phyloP scores from a whole-genome alignment of 2,113 vertebrate genomes.

The Odocoileus hemionus region DNA sequence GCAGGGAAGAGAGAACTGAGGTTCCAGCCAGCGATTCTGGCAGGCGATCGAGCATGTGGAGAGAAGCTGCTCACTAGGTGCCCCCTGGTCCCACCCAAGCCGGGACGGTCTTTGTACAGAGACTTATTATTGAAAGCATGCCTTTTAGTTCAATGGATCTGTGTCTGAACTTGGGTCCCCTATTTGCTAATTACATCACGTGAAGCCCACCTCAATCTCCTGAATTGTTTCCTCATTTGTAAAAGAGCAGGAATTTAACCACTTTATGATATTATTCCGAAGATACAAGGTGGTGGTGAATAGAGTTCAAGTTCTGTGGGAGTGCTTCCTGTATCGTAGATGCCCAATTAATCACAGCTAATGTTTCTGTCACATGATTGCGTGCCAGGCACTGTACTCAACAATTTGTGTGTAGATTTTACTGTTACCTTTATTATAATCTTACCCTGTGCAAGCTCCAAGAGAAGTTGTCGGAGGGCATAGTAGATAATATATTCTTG shows the following conservation, averaged over 20 bases:
- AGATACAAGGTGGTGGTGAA: background rate
- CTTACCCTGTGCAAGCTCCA: background rate
- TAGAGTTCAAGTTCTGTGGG: background rate
- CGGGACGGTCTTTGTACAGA: fast-evolving
- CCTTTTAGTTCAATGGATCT: background rate
- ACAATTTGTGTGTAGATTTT: background rate
- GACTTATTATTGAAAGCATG: fast-evolving
- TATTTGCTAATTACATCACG: background rate
- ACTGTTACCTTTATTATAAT: background rate
- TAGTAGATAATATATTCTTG: background rate
- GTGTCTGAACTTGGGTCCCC: background rate
- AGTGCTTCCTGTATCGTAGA: fast-evolving
- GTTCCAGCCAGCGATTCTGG: background rate
- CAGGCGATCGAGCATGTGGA: background rate
- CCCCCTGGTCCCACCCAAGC: background rate
- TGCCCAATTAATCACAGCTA: background rate
- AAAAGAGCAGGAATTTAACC: background rate
- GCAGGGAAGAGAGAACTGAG: background rate
- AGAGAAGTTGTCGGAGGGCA: background rate
- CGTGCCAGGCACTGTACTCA: background rate
- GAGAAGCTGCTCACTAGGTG: fast-evolving
- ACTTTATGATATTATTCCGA: fast-evolving
- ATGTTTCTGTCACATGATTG: background rate
- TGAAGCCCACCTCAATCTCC: background rate
- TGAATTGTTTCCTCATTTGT: background rate